Evolutionary conservation across 2,113 vertebrate species (phyloP), one percentile per base, ranked within the genome.

Genomic region (Lamprologus speciosus): DNA sequence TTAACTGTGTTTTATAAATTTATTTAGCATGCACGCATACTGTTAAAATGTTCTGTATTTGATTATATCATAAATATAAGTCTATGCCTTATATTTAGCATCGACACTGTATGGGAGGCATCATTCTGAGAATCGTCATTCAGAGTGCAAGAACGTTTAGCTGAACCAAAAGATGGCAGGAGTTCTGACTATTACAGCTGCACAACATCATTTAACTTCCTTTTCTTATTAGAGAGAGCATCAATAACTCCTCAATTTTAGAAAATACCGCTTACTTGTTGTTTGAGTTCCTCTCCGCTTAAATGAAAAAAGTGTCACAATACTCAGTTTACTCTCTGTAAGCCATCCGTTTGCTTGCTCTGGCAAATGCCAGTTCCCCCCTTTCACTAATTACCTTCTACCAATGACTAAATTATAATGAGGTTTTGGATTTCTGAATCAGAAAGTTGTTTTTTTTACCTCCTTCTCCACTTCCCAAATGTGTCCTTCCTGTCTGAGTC

Each of bases 351-450:
- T 86, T 93, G 92, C 91, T 89, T 88, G 88, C 91, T 91, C 90
- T 92, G 93, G 89, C 87, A 95, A 84, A 91, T 90, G 68, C 89
- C 91, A 83, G 85, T 83, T 78, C 86, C 81, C 84, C 82, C 55
- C 50, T 79, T 58, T 88, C 82, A 33, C 90, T 95, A 94, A 94
- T 93, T 92, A 84, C 87, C 83, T 85, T 92, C 89, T 87, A 26
- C 93, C 89, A 85, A 93, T 92, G 93, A 91, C 87, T 95, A 91
- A 94, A 94, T 96, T 93, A 89, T 86, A 91, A 86, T 80, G 63
- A 91, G 90, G 93, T 89, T 89, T 94, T 57, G 89, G 85, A 86
- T 95, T 94, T 91, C 89, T 75, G 85, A 90, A 93, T 89, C 87
- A 89, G 16, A 93, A 35, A 45, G 58, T 5, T 65, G 50, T 81